Conservation (phyloP, 2,113 vertebrate species). For the Hyla sarda region DNA sequence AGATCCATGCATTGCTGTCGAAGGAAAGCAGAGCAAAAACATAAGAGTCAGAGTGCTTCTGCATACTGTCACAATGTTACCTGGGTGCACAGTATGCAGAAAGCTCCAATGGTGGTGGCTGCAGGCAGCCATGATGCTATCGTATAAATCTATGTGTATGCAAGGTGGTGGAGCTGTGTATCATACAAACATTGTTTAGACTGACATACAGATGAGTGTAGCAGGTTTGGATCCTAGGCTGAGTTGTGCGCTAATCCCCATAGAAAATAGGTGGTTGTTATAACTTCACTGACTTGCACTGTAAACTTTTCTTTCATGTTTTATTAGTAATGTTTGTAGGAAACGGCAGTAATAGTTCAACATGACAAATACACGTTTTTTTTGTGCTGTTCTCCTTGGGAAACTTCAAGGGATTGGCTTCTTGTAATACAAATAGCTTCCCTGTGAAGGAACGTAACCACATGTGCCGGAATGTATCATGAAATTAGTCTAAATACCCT, state of each 20-base stretch:
- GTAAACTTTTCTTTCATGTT: constrained; percentile 10
- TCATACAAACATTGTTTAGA: no score
- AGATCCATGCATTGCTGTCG: no score
- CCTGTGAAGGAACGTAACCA: constrained; percentile 19
- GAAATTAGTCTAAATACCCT: constrained; percentile 8
- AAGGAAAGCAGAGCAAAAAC: no score
- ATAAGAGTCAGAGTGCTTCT: no score
- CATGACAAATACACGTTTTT: constrained; percentile 48
- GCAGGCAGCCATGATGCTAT: no score
- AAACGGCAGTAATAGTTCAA: constrained; percentile 50
- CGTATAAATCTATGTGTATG: no score
- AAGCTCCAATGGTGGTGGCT: no score
- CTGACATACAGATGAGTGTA: not conserved
- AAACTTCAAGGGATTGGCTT: constrained; percentile 34
- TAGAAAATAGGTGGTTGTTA: not conserved
- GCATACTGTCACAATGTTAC: no score
- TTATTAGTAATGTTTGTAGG: constrained; percentile 56
- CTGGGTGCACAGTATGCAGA: no score
- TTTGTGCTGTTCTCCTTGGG: constrained; percentile 49
- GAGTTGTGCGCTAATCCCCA: not conserved
- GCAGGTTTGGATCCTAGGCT: not conserved
- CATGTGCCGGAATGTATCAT: constrained; percentile 12
- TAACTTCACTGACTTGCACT: constrained; percentile 12
- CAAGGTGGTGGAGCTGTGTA: no score
- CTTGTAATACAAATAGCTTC: constrained; percentile 34